Evolutionary conservation across 64 coral and sea anemone species (phyloP), one percentile per base, ranked within the genome.

Genomic region (Pocillopora verrucosa): DNA sequence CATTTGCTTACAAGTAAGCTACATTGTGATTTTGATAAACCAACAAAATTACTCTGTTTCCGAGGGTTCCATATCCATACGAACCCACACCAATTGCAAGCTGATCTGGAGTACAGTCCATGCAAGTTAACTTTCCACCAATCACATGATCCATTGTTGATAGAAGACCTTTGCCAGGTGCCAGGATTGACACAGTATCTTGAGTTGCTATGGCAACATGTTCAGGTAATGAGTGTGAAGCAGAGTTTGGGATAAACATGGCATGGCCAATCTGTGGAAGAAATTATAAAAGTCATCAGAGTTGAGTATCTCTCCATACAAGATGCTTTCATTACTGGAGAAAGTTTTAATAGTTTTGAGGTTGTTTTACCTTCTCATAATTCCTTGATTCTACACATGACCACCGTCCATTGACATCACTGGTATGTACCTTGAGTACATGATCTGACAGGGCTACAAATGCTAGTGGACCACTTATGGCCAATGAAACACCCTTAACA

Each of bases 41-140:
- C 41, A 7, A 51, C 16, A 34, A 17, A n/a, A 61, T 60, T 89
- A 98, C 95, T 37, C 80, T 98, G 92, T 96, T 96, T 60, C 92
- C 95, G 78, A 96, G 84, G 61, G 89, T 74, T 58, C 93, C 93
- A 88, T 89, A 98, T 36, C 93, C 93, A 95, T 92, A 95, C 59
- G 93, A 86, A 25, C 89, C 93, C n/a, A 92, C 78, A 11, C 93
- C 93, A 76, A 92, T 76, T 84, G 90, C 96, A 70, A 98, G 79
- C 19, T 63, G 59, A 22, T 90, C 82, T 59, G 59, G 20, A 13
- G 68, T 90, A 68, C 93, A 92, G 72, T 95, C 93, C 74, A 95
- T 82, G 57, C 90, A 94, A 41, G 90, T 98, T 34, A 98, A 34
- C 58, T 87, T 98, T 56, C 93, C 93, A 82, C 90, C 93, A 93